Base-by-base conservation (phyloP, 2,797 vertebrate genomes). In the Tokudaia tokunoshimensis region DNA sequence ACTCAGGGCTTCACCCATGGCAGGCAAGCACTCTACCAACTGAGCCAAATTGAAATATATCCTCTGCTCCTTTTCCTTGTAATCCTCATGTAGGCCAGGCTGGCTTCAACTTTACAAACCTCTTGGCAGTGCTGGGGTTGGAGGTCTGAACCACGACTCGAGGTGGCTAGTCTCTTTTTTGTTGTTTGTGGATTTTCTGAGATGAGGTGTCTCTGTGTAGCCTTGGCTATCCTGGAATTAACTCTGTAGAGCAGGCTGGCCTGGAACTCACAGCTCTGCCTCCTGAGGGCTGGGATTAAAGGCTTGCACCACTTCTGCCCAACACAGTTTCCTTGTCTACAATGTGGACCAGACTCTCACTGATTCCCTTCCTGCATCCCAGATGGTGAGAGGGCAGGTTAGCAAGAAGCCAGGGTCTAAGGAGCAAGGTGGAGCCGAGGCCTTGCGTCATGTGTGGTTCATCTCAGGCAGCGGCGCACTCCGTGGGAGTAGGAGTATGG, bases 401-500 rank as follows among this genome's bases (percentile, higher is more conserved):
- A 20, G 31, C 9, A 20, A 15, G 3, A 6, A 79, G 34, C 8
- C 67, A 17, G 50, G 12, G 0, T 37, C 19, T 31, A 24, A 47
- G 61, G 26, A 24, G 10, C 1, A 2, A 41, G 11, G 17, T 12
- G 0, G 0, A 20, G 37, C 44, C 2, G 0, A 4, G 17, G 34
- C 44, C 17, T 41, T 1, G 14, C 6, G 12, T 55, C 31, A 2
- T 6, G n/a, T 70, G 76, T 14, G 10, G 8, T 31, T 0, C 34
- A 10, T 3, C 41, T 57, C 41, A 22, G 91, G 59, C 41, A 10
- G 34, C 4, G 1, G 1, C 17, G 47, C n/a, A 34, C 12, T 7
- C 47, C 0, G 70, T 5, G 50, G 63, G 14, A 29, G 0, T 2
- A 37, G 22, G 24, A 11, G 22, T 2, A 0, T 1, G 5, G 31